These are phyloP conservation scores for Formica exsecta DNA, from an alignment of 1,140 invertebrate genomes.

Conservation along the genomic window DNA sequence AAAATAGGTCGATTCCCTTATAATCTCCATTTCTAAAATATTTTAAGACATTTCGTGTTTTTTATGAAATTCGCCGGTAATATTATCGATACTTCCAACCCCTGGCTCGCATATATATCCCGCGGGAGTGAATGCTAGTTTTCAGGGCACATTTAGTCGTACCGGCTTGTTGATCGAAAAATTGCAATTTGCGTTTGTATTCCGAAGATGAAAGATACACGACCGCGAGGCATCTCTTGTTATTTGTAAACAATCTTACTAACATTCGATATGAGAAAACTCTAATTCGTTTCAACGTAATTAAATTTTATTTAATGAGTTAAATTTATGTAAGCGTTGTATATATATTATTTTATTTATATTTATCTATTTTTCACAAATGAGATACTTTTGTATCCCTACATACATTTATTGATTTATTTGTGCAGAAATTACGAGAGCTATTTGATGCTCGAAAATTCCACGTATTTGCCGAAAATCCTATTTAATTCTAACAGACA, in stretches of 20 bases:
- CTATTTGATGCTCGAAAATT: neutral
- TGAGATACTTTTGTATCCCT: neutral
- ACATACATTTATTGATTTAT: neutral
- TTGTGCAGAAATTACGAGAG: neutral
- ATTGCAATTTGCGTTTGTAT: constrained; percentile 37
- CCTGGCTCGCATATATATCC: constrained; percentile 2
- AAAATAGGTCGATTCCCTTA: constrained; percentile 35
- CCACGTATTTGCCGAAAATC: constrained; percentile 5
- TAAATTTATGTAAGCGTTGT: neutral
- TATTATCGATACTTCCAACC: constrained; percentile 5
- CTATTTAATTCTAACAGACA: constrained; percentile 36
- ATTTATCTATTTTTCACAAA: neutral
- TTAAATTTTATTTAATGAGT: neutral
- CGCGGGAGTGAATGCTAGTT: constrained; percentile 35
- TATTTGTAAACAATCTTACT: constrained; percentile 6
- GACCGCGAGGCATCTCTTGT: neutral
- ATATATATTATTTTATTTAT: neutral
- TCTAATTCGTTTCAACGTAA: neutral
- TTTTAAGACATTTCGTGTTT: constrained; percentile 6
- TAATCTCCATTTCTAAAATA: neutral
- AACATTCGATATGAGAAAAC: neutral
- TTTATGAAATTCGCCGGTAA: neutral
- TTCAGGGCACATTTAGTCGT: constrained; percentile 3
- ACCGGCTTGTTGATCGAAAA: constrained; percentile 46
- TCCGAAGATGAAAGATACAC: constrained; percentile 37